phyloP scores from a whole-genome alignment of 2,797 vertebrate species.

The Mormyrus proboscirostris region DNA sequence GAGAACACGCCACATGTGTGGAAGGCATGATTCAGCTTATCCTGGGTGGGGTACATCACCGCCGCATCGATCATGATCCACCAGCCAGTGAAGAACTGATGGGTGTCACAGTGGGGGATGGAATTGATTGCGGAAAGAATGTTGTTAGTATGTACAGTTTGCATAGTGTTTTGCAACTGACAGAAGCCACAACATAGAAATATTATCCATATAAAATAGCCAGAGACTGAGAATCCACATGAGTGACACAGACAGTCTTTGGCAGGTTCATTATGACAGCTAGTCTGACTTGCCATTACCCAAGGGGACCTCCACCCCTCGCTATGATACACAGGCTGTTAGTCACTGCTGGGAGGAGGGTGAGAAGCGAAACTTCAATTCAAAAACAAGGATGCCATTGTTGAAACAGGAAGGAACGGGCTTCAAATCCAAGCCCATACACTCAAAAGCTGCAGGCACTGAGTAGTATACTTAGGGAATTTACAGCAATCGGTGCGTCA shows the following conservation, averaged over 20 bases:
- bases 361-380: neutral
- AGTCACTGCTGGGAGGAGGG: neutral
- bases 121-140: neutral
- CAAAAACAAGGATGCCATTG: neutral
- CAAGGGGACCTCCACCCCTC: neutral
- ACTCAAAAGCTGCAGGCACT: neutral
- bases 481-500: neutral
- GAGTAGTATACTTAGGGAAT: neutral
- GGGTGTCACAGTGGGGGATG: conserved; percentile 17
- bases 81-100: conserved; percentile 87
- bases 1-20: conserved; percentile 89
- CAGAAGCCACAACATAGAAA: neutral
- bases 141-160: neutral
- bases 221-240: neutral
- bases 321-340: neutral
- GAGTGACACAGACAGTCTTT: neutral
- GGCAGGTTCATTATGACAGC: neutral
- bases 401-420: neutral
- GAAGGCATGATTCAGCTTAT: conserved; percentile 80
- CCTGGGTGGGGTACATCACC: conserved; percentile 63
- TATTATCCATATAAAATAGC: neutral
- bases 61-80: conserved; percentile 91
- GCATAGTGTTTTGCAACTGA: neutral
- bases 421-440: neutral
- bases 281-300: neutral